Conservation (phyloP, 2,797 vertebrate genomes). For the Myioborus melanocephalus region DNA sequence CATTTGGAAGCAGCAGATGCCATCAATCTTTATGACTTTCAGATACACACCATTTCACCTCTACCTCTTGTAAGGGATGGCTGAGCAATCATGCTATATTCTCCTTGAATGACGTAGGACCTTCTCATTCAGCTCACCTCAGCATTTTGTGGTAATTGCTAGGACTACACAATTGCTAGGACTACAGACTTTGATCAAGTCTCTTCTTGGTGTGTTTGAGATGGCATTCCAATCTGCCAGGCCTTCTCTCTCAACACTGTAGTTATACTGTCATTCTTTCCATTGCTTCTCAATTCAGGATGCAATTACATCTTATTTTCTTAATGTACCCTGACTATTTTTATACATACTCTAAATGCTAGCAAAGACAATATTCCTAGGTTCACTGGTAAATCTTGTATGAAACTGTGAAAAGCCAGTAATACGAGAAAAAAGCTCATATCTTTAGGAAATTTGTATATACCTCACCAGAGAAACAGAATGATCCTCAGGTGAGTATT, state of each 20-base stretch:
- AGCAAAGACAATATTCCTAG: background rate
- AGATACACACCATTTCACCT: conserved; percentile 86
- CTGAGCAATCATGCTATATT: conserved; percentile 79
- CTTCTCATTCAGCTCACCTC: conserved; percentile 55
- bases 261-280: background rate
- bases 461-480: background rate
- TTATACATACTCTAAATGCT: background rate
- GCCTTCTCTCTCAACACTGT: background rate
- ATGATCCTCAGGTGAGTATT: background rate
- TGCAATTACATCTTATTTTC: background rate
- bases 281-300: background rate
- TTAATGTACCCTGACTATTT: background rate
- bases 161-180: background rate
- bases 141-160: conserved; percentile 12
- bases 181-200: background rate
- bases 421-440: background rate
- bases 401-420: background rate
- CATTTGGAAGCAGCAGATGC: conserved; percentile 74
- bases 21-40: conserved; percentile 91
- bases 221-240: background rate
- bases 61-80: conserved; percentile 80
- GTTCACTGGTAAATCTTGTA: background rate
- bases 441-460: background rate
- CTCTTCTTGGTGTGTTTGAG: background rate
- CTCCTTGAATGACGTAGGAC: conserved; percentile 64